A percentile compares a stretch with the other conserved stretches of the same genome.
phyloP scores from a whole-genome alignment of 1,140 invertebrate species.

The Patella vulgata region DNA sequence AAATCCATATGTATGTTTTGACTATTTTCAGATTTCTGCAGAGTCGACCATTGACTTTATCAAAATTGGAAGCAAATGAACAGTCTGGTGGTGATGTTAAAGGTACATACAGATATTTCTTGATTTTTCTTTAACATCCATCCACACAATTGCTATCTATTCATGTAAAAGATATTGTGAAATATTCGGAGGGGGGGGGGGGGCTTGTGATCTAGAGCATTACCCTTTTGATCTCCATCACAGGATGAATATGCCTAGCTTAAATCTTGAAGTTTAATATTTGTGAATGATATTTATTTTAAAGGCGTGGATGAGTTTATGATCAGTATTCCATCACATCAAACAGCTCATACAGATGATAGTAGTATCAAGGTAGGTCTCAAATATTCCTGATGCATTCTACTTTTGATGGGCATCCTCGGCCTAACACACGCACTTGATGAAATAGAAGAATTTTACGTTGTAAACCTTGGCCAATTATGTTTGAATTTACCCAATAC shows the following conservation, averaged over 20 bases:
- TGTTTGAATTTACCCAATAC: constrained; percentile 30
- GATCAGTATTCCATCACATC: not conserved
- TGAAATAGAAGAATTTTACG: not conserved
- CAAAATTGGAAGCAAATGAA: not conserved
- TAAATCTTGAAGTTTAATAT: not conserved
- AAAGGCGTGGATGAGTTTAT: not conserved
- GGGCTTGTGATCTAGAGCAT: too few species aligned
- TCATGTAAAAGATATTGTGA: too few species aligned
- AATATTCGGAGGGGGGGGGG: too few species aligned
- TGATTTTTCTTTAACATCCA: too few species aligned
- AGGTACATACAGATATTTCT: constrained; percentile 26
- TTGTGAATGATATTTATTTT: not conserved
- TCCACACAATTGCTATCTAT: too few species aligned
- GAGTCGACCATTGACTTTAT: not conserved
- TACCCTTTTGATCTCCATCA: too few species aligned
- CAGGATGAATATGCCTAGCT: too few species aligned
- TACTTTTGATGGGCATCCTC: not conserved
- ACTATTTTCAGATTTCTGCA: not conserved
- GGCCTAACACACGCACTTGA: not conserved
- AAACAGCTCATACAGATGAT: not conserved
- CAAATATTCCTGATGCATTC: not conserved
- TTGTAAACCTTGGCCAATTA: constrained; percentile 14
- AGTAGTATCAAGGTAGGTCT: not conserved
- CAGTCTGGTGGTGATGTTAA: not conserved
- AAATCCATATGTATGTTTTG: too few species aligned